Base-by-base conservation (phyloP, 2,888 invertebrate genomes). In the Ptychoptera albimana region DNA sequence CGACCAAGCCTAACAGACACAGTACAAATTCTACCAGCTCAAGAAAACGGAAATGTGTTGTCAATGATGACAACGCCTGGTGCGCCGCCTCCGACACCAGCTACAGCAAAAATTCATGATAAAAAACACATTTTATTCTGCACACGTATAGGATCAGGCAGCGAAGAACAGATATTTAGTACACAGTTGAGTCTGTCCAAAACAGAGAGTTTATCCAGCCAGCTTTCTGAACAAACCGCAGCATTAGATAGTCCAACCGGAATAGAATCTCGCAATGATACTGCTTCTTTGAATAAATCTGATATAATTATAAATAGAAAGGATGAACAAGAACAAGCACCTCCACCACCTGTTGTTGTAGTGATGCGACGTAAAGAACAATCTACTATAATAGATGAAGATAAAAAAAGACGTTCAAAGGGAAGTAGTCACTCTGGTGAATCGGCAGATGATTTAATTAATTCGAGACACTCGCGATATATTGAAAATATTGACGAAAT, bases 131-230 rank as follows among this genome's bases (percentile, higher is more conserved):
- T 80, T 39, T 67, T 78, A 43, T 81, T 81, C 57, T 74, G 75
- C 45, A 81, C 80, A 8, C 72, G 77, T 50, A 66, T 81, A 38
- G 80, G 79, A 30, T 64, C 64, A 0, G 66, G 66, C 15, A 79
- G 77, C 54, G 70, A 73, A 55, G 79, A 80, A 53, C 79, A 78
- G 60, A 69, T 80, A 39, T 81, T 81, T 57, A 73, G 75, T 53
- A 75, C 75, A 4, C 75, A 75, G 53, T 71, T 76, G 51, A 75
- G 75, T 55, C 68, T 76, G 51, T 75, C 75, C 1, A 75, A 75
- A 56, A 76, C 75, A 6, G 75, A 75, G 48, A 75, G 75, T 55
- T 68, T 74, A 31, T 72, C 73, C 11, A 75, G 75, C 52, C 75
- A 75, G 55, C 68, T 75, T 39, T 75, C 75, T 2, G 74, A 66